Base-by-base conservation (phyloP, 2,113 vertebrate species). In the Brachyistius frenatus region DNA sequence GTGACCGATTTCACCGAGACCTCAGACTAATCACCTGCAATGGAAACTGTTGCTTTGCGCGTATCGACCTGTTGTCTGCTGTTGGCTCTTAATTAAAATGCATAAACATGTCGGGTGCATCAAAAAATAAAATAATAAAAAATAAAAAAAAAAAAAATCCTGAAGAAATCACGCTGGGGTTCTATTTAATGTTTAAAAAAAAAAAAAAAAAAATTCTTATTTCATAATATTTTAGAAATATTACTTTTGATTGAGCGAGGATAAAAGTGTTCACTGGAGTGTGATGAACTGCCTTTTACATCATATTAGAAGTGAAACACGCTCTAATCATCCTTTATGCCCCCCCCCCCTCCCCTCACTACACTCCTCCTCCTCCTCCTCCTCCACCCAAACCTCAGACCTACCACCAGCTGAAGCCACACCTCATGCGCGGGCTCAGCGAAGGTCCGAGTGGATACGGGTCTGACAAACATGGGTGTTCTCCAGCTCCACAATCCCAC, bases 401-500 rank as follows among this genome's bases (percentile, higher is more conserved):
- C 81, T 35, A 80, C 85, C 69, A 64, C 66, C 54, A 70, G 78
- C 85, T 66, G 75, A 86, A 86, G 93, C 89, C 88, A 95, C 94
- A 91, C 95, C 97, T 96, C 88, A 98, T 98, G 97, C 93, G 93
- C 83, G 79, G 90, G 83, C 80, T 78, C 73, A 64, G 78, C 70
- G 58, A 87, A 91, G 90, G 88, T 77, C 75, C 78, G 94, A 92
- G 88, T 75, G 86, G 66, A 90, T 89, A 96, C 96, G 95, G 96
- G 96, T 96, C 91, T 96, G 95, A 96, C 94, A 90, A 98, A 97
- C 89, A 99, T 99, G 98, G 98, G 97, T 86, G 93, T 93, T 87
- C 97, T 99, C 92, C 98, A 98, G 94, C 96, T 99, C 86, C 97
- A 99, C 94, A 99, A 99, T 93, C 97, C 97, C 82, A 95, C 95